phyloP scores from a whole-genome alignment of 2,888 invertebrate genomes.

The Osedax frankpressi region DNA sequence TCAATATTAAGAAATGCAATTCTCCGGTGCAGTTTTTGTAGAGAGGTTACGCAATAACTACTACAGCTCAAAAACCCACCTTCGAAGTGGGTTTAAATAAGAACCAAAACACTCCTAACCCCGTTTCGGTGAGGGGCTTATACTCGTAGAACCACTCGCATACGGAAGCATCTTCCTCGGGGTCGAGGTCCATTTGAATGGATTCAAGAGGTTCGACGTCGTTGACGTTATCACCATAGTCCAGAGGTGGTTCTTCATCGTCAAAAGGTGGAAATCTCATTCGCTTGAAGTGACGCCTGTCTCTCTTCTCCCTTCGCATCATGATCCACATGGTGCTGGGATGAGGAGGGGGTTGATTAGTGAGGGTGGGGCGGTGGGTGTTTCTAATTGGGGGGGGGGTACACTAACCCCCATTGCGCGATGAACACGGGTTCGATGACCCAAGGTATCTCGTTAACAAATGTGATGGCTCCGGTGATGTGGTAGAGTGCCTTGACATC shows the following conservation, averaged over 20 bases:
- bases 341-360: too few species aligned
- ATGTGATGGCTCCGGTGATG: slow-evolving; percentile 97
- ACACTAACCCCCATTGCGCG: slow-evolving; percentile 89
- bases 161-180: slow-evolving; percentile 64
- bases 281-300: slow-evolving; percentile 92
- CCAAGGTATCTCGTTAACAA: slow-evolving; percentile 99
- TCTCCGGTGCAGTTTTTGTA: too few species aligned
- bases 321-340: slow-evolving; percentile 97
- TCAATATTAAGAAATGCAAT: too few species aligned
- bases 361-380: too few species aligned
- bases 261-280: slow-evolving; percentile 99
- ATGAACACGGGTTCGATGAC: slow-evolving; percentile 97
- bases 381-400: too few species aligned
- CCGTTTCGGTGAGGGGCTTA: slow-evolving; percentile 81
- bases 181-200: slow-evolving; percentile 91
- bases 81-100: too few species aligned
- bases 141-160: slow-evolving; percentile 98
- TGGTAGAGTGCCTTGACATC: slow-evolving; percentile 92
- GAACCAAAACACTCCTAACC: slow-evolving; percentile 41
- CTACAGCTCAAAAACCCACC: too few species aligned
- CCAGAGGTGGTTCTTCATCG: slow-evolving; percentile 96
- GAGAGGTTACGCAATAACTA: too few species aligned
- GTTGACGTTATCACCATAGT: slow-evolving; percentile 95
- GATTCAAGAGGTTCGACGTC: slow-evolving; percentile 98
- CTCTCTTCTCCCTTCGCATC: slow-evolving; percentile 97